These are phyloP conservation scores for Exephanes ischioxanthus DNA, from an alignment of 2,888 invertebrate species.

Conservation along the genomic window DNA sequence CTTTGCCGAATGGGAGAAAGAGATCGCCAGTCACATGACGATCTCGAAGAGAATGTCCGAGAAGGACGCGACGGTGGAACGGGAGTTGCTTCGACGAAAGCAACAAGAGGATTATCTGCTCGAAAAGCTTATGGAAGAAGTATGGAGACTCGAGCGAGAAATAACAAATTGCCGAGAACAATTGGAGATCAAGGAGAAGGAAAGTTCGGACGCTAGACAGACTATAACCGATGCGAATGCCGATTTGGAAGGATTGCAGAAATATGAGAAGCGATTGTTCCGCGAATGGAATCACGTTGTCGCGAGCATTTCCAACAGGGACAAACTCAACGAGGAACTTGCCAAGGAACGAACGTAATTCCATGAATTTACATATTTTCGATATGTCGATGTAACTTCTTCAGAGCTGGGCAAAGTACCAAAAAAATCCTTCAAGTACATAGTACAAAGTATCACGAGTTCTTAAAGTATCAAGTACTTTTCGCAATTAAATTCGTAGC, in stretches of 20 bases:
- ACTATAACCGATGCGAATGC: conserved; percentile 90
- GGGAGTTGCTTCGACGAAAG: conserved; percentile 83
- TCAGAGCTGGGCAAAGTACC: too few species aligned
- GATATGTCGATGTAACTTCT: neutral
- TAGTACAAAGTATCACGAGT: too few species aligned
- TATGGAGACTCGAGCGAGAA: conserved; percentile 90
- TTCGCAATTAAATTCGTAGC: too few species aligned
- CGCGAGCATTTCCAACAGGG: conserved; percentile 89
- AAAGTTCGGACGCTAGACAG: conserved; percentile 87
- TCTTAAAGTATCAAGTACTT: too few species aligned
- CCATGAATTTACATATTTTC: conserved; percentile 16
- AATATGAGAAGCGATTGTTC: conserved; percentile 89
- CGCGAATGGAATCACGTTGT: conserved; percentile 92
- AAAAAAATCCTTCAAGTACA: too few species aligned
- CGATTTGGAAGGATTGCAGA: conserved; percentile 90
- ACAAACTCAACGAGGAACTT: conserved; percentile 88
- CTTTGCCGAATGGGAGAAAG: conserved; percentile 88
- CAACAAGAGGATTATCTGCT: conserved; percentile 88
- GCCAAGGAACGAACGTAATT: conserved; percentile 87
- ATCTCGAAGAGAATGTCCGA: conserved; percentile 89
- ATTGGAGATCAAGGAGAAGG: conserved; percentile 88
- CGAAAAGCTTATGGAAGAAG: conserved; percentile 89
- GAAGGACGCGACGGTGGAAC: conserved; percentile 84
- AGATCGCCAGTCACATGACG: conserved; percentile 88
- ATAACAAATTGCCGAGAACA: conserved; percentile 89